phyloP scores from a whole-genome alignment of 2,888 invertebrate genomes.

The Keiferia lycopersicella region DNA sequence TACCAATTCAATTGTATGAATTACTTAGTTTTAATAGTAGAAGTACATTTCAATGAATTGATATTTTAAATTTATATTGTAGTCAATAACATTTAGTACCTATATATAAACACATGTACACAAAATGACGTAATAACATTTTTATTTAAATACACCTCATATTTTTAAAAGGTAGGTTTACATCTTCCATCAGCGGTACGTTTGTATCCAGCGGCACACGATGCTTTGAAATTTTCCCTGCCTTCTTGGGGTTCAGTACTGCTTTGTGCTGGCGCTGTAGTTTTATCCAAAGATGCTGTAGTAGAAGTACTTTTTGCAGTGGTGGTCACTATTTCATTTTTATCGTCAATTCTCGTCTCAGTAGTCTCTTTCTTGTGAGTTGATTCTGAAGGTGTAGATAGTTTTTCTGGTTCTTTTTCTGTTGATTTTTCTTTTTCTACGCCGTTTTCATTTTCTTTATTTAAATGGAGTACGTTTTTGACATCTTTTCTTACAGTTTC shows the following conservation, averaged over 20 bases:
- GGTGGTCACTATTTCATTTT: constrained; percentile 9
- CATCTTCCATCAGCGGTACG: constrained; percentile 66
- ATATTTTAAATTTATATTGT: neutral
- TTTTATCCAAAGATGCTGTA: neutral
- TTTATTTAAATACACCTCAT: neutral
- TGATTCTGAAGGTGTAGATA: neutral
- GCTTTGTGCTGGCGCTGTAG: constrained; percentile 28
- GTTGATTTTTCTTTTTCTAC: neutral
- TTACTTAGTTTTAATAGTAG: neutral
- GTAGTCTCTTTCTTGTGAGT: neutral
- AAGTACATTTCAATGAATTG: neutral
- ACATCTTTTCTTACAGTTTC: constrained; percentile 46
- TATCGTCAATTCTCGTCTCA: neutral
- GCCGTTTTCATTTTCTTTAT: constrained; percentile 32
- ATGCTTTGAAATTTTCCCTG: constrained; percentile 57
- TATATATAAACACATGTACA: neutral
- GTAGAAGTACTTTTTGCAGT: constrained; percentile 25
- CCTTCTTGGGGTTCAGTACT: constrained; percentile 48
- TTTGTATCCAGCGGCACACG: constrained; percentile 55
- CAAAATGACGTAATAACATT: neutral
- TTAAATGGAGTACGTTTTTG: constrained; percentile 38
- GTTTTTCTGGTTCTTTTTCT: neutral
- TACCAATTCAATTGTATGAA: too few species aligned
- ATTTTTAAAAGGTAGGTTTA: constrained; percentile 46
- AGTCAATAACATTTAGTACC: neutral